Evolutionary conservation across 2,888 invertebrate species (phyloP).

Genomic region (Dendrolimus pini): DNA sequence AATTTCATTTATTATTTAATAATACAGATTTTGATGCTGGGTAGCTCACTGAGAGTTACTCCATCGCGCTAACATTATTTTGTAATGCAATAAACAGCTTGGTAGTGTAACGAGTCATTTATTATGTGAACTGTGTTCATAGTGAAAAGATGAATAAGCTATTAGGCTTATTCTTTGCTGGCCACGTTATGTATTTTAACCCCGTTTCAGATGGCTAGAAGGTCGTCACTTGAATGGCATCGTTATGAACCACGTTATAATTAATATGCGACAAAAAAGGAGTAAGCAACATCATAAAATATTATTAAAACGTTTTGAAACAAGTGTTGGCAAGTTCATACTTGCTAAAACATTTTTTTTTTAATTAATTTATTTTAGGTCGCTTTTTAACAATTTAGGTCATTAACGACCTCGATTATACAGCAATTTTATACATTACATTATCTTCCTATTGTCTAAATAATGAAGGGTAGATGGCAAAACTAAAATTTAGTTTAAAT

Average conservation of each 20-base stretch:
- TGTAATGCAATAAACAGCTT: conserved; percentile 36
- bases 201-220: background rate
- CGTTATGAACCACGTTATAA: conserved; percentile 7
- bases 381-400: too few relatives aligned
- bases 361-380: too few relatives aligned
- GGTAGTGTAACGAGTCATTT: conserved; percentile 28
- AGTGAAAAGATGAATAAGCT: background rate
- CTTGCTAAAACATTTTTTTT: too few relatives aligned
- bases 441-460: too few relatives aligned
- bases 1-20: conserved; percentile 33
- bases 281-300: conserved; percentile 3
- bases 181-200: background rate
- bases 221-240: background rate
- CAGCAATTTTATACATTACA: too few relatives aligned
- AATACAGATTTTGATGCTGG: conserved; percentile 21
- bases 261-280: conserved; percentile 12
- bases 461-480: too few relatives aligned
- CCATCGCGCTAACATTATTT: conserved; percentile 25
- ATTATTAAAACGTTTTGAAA: too few relatives aligned
- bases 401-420: too few relatives aligned
- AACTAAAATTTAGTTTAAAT: too few relatives aligned
- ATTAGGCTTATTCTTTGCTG: background rate
- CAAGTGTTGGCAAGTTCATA: too few relatives aligned
- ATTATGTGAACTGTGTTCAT: conserved; percentile 10
- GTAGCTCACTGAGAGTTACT: conserved; percentile 14